Base-by-base conservation (phyloP, 2,888 invertebrate species). In the Polietes domitor region DNA sequence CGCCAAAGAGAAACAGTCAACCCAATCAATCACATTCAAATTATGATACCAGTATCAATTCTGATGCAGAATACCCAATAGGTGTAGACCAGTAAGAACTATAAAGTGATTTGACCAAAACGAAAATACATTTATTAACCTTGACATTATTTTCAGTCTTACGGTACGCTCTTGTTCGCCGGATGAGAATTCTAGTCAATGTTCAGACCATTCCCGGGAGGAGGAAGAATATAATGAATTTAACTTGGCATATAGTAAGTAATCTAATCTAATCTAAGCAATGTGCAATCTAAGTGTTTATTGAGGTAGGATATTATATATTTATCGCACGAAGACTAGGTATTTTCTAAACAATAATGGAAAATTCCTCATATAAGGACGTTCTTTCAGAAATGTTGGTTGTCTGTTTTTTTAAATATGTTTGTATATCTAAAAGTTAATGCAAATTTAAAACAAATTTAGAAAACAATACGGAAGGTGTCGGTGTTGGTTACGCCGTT, bases 181-280 rank as follows among this genome's bases (percentile, higher is more conserved):
- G 17, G 95, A 95, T 90, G 95, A 95, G 91, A 95, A 95, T 83
- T 94, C 94, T 88, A 95, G 95, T 83, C 93, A 95, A 86, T 92
- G 97, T 74, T 98, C 97, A 87, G 97, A 97, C 92, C 96, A 96
- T 88, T 97, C 97, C n/a, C 94, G 96, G 80, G 96, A 96, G 87
- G 97, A 96, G 88, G 95, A 95, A 87, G 96, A 96, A 91, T 93
- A 75, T 70, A 81, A 80, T 72, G 77, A 65, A 78, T 75, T 73
- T 19, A 83, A 80, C 78, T 81, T 81, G 77, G 70, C 78, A 50
- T 84, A 81, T 47, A 84, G 84, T 84, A 84, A 84, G 84, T 79
- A 24, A 21, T 61, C 61, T 61, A 28, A 61, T 61, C 61, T 58
- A 58, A 58, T 55, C 19, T 58, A 26, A 58, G 19, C 24, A 55